phyloP scores from a whole-genome alignment of 2,797 vertebrate species.

The Peromyscus aztecus region DNA sequence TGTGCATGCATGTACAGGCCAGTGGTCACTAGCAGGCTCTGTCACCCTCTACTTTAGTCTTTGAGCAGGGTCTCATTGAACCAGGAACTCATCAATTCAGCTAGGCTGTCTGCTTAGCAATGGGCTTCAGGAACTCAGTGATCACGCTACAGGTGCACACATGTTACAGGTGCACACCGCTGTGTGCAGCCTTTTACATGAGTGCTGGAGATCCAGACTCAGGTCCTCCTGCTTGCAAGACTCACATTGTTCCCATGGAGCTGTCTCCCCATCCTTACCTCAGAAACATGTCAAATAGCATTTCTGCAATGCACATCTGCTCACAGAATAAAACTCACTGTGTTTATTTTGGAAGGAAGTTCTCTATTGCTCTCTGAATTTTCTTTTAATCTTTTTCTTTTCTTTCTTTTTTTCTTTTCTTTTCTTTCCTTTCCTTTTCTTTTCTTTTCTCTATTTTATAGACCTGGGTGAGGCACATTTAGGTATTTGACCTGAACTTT shows the following conservation, averaged over 20 bases:
- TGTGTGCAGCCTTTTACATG: not conserved
- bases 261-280: not conserved
- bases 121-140: not conserved
- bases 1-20: not conserved
- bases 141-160: too few species aligned
- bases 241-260: not conserved
- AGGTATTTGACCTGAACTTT: not conserved
- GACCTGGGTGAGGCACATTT: not conserved
- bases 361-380: not conserved
- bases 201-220: not conserved
- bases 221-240: not conserved
- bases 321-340: not conserved
- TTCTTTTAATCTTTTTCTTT: not conserved
- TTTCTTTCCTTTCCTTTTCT: not conserved
- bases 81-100: not conserved
- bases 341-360: not conserved
- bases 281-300: not conserved
- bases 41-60: not conserved
- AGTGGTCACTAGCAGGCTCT: not conserved
- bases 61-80: not conserved
- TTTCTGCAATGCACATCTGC: not conserved
- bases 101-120: not conserved
- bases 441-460: not conserved
- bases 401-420: too few species aligned
- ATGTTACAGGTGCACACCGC: too few species aligned